Base-by-base conservation (phyloP, 2,113 vertebrate genomes). In the Cryptomyrus ogoouensis region DNA sequence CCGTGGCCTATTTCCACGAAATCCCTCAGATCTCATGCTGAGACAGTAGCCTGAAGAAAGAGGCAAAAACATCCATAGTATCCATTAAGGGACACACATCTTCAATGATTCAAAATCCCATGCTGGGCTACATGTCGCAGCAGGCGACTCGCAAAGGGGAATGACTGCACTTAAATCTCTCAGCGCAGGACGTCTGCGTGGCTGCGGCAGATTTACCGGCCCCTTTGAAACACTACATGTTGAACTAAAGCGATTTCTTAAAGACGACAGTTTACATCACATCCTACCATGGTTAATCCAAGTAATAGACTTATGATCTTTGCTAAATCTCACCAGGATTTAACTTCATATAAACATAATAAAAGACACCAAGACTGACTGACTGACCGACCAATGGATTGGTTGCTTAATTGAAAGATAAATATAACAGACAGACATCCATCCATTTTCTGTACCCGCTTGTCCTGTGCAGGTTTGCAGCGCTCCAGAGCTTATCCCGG, bases 91-190 rank as follows among this genome's bases (percentile, higher is more conserved):
- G 92, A 95, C 94, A 90, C 88, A 66, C 47, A 83, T 47, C 70
- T 94, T 92, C 93, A 95, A 95, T 92, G 95, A 95, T 95, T 91
- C 92, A 92, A 93, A 89, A 88, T 90, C 91, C 85, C 91, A 93
- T 93, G 91, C 92, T 94, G 91, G 27, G 49, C 47, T 24, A 31
- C 88, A 80, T 31, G 35, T 42, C 42, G 93, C 93, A 93, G 87
- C 90, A 90, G 90, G 91, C 83, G 89, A 90, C 90, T 93, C 92
- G 90, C 42, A 49, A 91, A 70, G 91, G 91, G 53, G 80, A 93
- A 39, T 89, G 83, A 56, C 90, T 62, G 50, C 88, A 91, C 90
- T 91, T 88, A 90, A 90, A 88, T 66, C 70, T 88, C 90, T 87
- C 31, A 88, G 89, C 49, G 47, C n/a, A 62, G 87, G 19, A 56